A percentile compares a stretch with the other conserved stretches of the same genome.
Evolutionary conservation across 2,113 vertebrate species (phyloP).

Genomic region (Tursiops truncatus): DNA sequence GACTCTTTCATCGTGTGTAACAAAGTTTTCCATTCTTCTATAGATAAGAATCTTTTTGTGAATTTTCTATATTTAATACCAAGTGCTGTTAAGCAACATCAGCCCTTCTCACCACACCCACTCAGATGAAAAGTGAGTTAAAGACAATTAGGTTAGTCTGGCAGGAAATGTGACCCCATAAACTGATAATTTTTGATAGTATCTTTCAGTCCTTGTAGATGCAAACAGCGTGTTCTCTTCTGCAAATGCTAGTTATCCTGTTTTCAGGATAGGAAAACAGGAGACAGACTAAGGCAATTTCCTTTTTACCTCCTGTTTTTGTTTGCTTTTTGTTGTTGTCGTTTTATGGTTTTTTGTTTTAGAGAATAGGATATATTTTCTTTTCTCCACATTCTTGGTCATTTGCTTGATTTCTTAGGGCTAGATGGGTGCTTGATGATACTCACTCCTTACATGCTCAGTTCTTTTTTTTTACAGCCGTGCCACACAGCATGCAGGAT

Average conservation of each 20-base stretch:
- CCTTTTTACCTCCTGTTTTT: not conserved
- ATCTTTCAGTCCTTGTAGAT: not conserved
- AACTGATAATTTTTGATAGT: constrained; percentile 16
- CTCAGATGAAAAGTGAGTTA: constrained; percentile 60
- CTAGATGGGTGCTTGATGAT: not conserved
- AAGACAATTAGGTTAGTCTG: constrained; percentile 52
- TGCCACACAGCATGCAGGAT: not conserved
- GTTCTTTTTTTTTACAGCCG: not conserved
- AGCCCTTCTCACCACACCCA: constrained; percentile 70
- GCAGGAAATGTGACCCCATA: constrained; percentile 23
- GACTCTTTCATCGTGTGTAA: constrained; percentile 57
- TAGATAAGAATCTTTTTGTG: constrained; percentile 74
- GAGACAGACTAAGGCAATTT: not conserved
- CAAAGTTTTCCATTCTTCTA: constrained; percentile 67
- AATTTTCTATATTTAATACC: constrained; percentile 70
- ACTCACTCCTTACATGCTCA: not conserved
- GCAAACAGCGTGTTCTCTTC: not conserved
- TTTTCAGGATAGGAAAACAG: too few species aligned
- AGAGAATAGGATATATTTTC: not conserved
- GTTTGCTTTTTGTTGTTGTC: too few species aligned
- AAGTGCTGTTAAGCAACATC: constrained; percentile 48
- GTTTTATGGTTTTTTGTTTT: too few species aligned
- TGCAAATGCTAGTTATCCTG: not conserved
- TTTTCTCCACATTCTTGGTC: not conserved
- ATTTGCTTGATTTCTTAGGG: not conserved